Percentiles rank a stretch among this genome's conserved stretches.
These are phyloP conservation scores for Drosophila littoralis DNA, from an alignment of 1,140 invertebrate genomes.

Conservation along the genomic window DNA sequence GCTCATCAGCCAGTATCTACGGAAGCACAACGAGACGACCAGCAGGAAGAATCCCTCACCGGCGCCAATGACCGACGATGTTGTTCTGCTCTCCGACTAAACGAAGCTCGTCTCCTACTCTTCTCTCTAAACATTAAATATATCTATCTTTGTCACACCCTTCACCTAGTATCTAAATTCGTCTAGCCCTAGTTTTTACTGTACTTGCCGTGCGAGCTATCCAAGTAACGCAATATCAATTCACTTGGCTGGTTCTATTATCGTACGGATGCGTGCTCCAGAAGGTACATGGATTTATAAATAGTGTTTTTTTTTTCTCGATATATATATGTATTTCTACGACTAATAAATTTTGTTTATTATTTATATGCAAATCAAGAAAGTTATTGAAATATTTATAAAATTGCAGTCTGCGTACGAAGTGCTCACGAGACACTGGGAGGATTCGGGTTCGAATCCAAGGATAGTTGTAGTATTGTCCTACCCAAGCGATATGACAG, in stretches of 20 bases:
- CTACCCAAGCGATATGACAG: too few relatives aligned
- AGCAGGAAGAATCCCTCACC: conserved; percentile 7
- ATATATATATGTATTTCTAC: conserved; percentile 4
- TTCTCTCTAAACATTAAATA: background rate
- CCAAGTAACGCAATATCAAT: conserved; percentile 16
- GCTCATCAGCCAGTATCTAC: conserved; percentile 86
- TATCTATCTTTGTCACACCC: background rate
- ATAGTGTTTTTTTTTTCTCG: conserved; percentile 7
- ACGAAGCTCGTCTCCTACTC: background rate
- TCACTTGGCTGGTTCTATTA: background rate
- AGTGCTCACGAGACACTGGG: too few relatives aligned
- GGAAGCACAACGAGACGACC: conserved; percentile 72
- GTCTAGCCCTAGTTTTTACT: conserved; percentile 38
- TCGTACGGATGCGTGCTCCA: background rate
- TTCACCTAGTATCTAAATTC: conserved; percentile 20
- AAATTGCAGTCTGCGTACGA: too few relatives aligned
- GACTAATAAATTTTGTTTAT: conserved; percentile 27
- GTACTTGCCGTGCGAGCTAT: conserved; percentile 5
- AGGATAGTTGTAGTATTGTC: too few relatives aligned
- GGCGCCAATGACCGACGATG: conserved; percentile 30
- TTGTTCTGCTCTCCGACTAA: conserved; percentile 68
- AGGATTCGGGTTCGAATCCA: too few relatives aligned
- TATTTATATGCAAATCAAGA: conserved; percentile 23
- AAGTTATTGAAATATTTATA: background rate
- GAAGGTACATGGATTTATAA: background rate